Conservation (phyloP, 2,797 vertebrate species). For the Halcyon chelicuti region DNA sequence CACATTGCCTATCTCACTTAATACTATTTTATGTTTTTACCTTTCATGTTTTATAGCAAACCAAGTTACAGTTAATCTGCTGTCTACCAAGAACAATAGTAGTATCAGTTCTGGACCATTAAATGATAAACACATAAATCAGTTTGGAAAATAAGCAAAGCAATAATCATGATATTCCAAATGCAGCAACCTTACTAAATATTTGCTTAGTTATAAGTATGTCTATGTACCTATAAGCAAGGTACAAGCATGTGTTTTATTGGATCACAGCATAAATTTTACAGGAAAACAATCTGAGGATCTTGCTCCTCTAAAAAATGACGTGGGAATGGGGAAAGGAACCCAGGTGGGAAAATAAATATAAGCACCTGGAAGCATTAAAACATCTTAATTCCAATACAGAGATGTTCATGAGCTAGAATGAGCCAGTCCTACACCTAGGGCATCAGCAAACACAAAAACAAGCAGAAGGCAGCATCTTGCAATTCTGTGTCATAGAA, state of each 20-base stretch:
- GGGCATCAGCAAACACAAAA: background rate
- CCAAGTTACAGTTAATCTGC: background rate
- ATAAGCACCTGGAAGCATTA: background rate
- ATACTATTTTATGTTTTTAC: background rate
- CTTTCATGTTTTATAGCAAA: background rate
- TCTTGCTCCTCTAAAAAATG: background rate
- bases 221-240: background rate
- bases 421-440: background rate
- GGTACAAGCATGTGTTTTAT: background rate
- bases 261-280: background rate
- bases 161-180: background rate
- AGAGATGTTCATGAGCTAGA: background rate
- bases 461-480: rapidly evolving
- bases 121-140: background rate
- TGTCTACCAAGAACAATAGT: background rate
- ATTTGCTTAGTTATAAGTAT: background rate
- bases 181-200: background rate
- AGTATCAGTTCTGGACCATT: background rate
- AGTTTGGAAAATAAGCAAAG: background rate
- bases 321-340: background rate
- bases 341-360: background rate
- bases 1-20: background rate
- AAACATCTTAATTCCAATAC: background rate
- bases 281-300: background rate
- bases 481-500: background rate